Evolutionary conservation across 2,888 invertebrate genomes (phyloP).

Genomic region (Philereme transversata): DNA sequence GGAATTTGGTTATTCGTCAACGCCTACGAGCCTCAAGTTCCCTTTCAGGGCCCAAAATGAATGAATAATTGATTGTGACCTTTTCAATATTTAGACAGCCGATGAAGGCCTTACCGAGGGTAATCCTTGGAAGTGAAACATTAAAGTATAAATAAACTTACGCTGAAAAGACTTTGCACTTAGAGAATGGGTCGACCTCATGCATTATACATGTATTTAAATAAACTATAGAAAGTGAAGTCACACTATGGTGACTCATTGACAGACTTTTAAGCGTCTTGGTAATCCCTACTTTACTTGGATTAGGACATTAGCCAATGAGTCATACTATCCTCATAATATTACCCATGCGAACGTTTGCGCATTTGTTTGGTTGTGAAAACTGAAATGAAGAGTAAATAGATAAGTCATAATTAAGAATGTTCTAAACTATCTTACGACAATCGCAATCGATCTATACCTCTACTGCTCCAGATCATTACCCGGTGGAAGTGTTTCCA

Average conservation of each 20-base stretch:
- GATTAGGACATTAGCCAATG: slow-evolving; percentile 15
- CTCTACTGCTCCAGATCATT: no score
- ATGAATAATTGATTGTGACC: slow-evolving; percentile 22
- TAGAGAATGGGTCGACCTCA: slow-evolving; percentile 20
- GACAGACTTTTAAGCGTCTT: slow-evolving; percentile 12
- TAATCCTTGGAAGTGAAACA: slow-evolving; percentile 5
- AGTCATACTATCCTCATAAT: slow-evolving; percentile 4
- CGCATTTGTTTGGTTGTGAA: no score
- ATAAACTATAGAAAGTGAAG: slow-evolving; percentile 3
- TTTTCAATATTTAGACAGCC: slow-evolving; percentile 26
- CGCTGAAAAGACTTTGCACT: slow-evolving; percentile 20
- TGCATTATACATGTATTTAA: slow-evolving; percentile 22
- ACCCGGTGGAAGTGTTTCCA: no score
- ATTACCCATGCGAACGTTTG: no score
- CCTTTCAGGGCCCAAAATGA: slow-evolving; percentile 13
- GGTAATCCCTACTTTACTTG: slow-evolving; percentile 22
- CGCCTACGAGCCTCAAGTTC: slow-evolving; percentile 8
- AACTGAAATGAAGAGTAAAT: no score
- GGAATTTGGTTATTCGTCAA: neutral
- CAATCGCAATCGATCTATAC: no score
- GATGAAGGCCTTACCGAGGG: slow-evolving; percentile 4
- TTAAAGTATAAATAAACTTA: slow-evolving; percentile 10
- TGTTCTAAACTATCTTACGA: no score
- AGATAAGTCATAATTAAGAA: no score
- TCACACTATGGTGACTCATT: slow-evolving; percentile 23